Evolutionary conservation across 2,113 vertebrate genomes (phyloP).

Genomic region (Lophochroa leadbeateri): DNA sequence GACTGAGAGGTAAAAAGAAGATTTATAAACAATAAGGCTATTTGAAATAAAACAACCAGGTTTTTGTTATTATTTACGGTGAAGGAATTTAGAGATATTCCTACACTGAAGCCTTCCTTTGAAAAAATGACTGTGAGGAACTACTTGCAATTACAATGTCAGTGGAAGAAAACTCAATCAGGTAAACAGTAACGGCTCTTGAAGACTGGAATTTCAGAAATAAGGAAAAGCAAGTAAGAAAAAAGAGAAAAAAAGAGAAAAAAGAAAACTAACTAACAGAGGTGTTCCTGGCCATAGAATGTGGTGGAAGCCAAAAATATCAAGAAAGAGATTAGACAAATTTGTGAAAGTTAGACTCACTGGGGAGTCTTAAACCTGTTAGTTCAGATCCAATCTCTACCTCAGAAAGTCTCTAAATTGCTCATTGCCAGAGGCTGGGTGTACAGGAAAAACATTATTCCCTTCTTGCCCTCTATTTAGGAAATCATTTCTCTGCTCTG

Average conservation of each 20-base stretch:
- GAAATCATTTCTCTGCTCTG: neutral
- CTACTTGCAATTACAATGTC: neutral
- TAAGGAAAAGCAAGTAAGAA: neutral
- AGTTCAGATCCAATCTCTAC: neutral
- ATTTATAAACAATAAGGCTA: neutral
- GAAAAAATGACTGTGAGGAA: neutral
- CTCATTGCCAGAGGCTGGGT: neutral
- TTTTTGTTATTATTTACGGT: neutral
- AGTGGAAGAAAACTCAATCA: neutral
- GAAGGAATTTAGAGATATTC: neutral
- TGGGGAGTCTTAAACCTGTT: neutral
- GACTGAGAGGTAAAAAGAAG: neutral
- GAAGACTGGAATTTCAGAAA: neutral
- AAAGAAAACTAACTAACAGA: neutral
- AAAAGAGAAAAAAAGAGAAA: no score
- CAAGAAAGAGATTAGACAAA: neutral
- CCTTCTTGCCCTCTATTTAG: neutral
- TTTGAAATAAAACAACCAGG: neutral
- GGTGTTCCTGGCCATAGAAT: neutral
- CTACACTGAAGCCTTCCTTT: neutral
- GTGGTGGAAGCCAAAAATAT: neutral
- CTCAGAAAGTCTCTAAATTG: neutral
- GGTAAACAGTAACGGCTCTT: neutral
- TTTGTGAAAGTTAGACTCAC: neutral
- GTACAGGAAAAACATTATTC: neutral